These are phyloP conservation scores for Wasmannia auropunctata DNA, from an alignment of 1,140 invertebrate genomes.

Conservation along the genomic window DNA sequence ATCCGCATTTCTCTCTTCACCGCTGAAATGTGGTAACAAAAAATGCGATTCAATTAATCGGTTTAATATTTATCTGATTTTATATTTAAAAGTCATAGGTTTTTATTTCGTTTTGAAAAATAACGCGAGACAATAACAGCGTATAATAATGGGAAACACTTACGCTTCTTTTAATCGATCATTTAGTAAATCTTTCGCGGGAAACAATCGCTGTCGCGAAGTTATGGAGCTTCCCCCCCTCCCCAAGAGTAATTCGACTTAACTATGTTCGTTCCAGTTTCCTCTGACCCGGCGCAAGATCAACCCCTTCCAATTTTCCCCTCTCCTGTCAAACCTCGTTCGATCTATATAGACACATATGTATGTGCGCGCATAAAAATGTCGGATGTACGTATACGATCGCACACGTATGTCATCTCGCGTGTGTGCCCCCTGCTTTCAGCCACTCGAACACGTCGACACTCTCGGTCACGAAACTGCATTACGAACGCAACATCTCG, in stretches of 20 bases:
- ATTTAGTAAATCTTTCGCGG: constrained; percentile 43
- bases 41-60: not conserved
- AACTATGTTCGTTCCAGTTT: constrained; percentile 77
- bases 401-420: constrained; percentile 38
- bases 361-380: constrained; percentile 44
- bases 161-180: not conserved
- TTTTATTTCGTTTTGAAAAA: not conserved
- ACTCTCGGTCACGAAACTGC: constrained; percentile 78
- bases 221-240: too few relatives aligned
- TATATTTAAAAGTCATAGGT: not conserved
- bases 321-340: constrained; percentile 42
- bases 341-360: constrained; percentile 37
- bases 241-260: constrained; percentile 81
- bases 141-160: not conserved
- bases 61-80: not conserved
- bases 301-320: constrained; percentile 62
- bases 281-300: constrained; percentile 63
- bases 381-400: not conserved
- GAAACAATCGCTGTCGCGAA: constrained; percentile 59
- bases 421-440: constrained; percentile 48
- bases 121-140: not conserved
- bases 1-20: not conserved
- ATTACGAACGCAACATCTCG: constrained; percentile 80
- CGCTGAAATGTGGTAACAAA: not conserved
- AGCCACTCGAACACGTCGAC: constrained; percentile 59